Conservation (phyloP, 2,888 invertebrate species). For the Trichopria drosophilae region DNA sequence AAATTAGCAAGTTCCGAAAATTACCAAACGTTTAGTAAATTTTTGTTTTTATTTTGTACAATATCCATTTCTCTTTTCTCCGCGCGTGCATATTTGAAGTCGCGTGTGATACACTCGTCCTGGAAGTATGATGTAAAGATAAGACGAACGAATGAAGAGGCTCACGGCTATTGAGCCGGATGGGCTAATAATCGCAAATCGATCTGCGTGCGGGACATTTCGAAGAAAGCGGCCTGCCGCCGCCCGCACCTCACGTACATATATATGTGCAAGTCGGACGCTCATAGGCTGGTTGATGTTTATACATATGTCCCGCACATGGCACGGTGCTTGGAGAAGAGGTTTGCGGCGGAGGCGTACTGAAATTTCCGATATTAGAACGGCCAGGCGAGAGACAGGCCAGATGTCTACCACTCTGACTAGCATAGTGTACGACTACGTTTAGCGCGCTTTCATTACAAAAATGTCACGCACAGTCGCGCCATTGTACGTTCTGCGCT, state of each 20-base stretch:
- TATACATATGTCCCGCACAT: conserved; percentile 57
- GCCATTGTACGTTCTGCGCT: conserved; percentile 25
- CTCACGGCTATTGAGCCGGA: too few species aligned
- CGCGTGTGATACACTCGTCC: too few species aligned
- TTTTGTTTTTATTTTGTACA: too few species aligned
- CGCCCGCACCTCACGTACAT: conserved; percentile 38
- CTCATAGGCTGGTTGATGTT: conserved; percentile 51
- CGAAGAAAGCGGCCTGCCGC: conserved; percentile 43
- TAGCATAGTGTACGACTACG: conserved; percentile 34
- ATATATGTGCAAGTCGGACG: too few species aligned
- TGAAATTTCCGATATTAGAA: conserved; percentile 59
- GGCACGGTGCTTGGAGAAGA: conserved; percentile 44
- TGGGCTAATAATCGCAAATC: conserved; percentile 42
- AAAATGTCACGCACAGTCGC: conserved; percentile 57
- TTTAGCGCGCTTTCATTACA: conserved; percentile 57
- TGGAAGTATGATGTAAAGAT: too few species aligned
- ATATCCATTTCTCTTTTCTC: too few species aligned
- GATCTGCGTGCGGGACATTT: conserved; percentile 44
- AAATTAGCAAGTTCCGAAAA: too few species aligned
- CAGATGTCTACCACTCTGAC: conserved; percentile 50
- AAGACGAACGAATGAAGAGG: too few species aligned
- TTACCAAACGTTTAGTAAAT: too few species aligned
- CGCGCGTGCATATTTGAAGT: too few species aligned
- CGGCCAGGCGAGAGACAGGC: conserved; percentile 52
- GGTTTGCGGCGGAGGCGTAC: conserved; percentile 45